Evolutionary conservation across 2,797 vertebrate genomes (phyloP), one percentile per base, ranked within the genome.

Genomic region (Hypotaenidia philippensis): DNA sequence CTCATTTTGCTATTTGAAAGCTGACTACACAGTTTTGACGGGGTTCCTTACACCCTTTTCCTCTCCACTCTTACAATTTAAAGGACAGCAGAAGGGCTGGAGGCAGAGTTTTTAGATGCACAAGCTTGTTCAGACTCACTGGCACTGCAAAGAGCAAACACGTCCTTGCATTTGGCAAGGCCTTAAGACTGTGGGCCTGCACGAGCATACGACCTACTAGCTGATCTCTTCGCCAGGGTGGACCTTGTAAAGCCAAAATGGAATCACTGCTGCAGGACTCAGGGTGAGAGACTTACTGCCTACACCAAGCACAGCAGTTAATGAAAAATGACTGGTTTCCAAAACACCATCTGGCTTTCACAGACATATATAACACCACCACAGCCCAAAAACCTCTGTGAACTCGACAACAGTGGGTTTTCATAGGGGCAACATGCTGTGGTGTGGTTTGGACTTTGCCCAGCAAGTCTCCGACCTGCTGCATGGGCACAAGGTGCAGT

Each of bases 341-440:
- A 95, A 84, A 86, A 91, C 85, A 81, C 80, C 70, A 87, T 74
- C 64, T 93, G 83, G 86, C 74, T 91, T 84, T 84, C 41, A 47
- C 60, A 90, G 27, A 81, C 34, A 3, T 12, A 59, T 13, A 29
- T 0, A 64, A 36, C 79, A 40, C 83, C 53, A 72, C 83, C 53
- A 72, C 80, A 89, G 83, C 63, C 80, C 77, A 52, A 86, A 91
- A 91, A 82, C 49, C 78, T 79, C 90, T 41, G 74, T 26, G 65
- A 86, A 86, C 72, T 57, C 8, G 2, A 76, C 87, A 83, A 66
- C 3, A 4, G 57, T 32, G 72, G 47, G 59, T 86, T 94, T 90
- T 89, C 77, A 50, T 0, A 76, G 76, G 34, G 69, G 76, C 32
- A 76, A 34, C 56, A 82, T 0, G 1, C 66, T 61, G 89, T 20